Evolutionary conservation across 2,888 invertebrate species (phyloP), one percentile per base, ranked within the genome.

Genomic region (Rhabditophanes sp.): DNA sequence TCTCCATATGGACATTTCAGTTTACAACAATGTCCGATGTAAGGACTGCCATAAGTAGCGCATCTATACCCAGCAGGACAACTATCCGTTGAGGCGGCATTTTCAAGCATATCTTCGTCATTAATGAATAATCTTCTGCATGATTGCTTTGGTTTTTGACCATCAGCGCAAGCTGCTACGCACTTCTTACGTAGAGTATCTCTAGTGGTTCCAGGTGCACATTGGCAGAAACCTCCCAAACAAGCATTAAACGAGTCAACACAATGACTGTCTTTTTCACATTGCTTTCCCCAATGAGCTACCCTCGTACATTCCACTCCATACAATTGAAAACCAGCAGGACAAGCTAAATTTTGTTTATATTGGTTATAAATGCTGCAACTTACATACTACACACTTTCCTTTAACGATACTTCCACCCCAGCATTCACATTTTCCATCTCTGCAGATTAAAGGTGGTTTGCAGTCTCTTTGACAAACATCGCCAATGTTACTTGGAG

Each of bases 381-480:
- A 56, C 62, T 50, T 41, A 62, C 62, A 51, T 28, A 62, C 62
- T 23, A 50, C 49, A 42, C 62, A 62, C 37, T 54, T 48, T 24
- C 53, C 58, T 33, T 58, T 53, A 17, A 56, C 41, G 24, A 61
- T 48, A 30, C 57, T 57, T 9, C 61, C 61, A 24, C 63, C 59
- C 54, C 56, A 64, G 36, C 64, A 64, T 23, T 64, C 63, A 44
- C 64, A 64, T 31, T 56, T 56, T 9, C 62, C 60, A 35, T 63
- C 57, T 14, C 62, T 38, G 36, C 64, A 64, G 29, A 65, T 36
- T 25, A 64, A 38, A 15, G 64, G 64, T 9, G 62, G 56, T 33
- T 63, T 61, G 40, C 64, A 64, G 36, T 58, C 60, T 17, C 53
- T 35, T 35, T 64, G 62, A 37, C 64, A 64, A 8, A 46, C 41